These are phyloP conservation scores for Charina bottae DNA, from an alignment of 2,113 vertebrate genomes.

Conservation along the genomic window DNA sequence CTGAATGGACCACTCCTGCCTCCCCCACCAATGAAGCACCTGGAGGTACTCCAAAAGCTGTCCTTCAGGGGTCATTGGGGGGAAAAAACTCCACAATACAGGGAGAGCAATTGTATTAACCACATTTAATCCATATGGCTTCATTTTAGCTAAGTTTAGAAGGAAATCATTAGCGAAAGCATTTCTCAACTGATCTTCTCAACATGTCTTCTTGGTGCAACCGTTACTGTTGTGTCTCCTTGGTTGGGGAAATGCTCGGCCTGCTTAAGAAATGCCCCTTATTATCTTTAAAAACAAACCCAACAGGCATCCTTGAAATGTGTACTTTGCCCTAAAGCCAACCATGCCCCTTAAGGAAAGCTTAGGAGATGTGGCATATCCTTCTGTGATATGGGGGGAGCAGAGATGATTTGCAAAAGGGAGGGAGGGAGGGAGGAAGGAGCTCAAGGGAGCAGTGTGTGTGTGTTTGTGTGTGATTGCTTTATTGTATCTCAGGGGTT, in stretches of 20 bases:
- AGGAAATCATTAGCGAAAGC: no score
- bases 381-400: not conserved
- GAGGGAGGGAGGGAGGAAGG: no score
- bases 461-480: not conserved
- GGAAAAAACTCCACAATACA: no score
- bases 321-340: not conserved
- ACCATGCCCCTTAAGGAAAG: not conserved
- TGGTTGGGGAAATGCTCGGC: not conserved
- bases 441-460: not conserved
- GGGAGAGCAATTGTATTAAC: no score
- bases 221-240: not conserved
- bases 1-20: no score
- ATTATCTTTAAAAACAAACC: not conserved
- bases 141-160: no score
- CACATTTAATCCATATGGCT: no score
- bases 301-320: accelerated
- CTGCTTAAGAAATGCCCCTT: accelerated
- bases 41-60: no score
- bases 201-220: slow-evolving; percentile 9
- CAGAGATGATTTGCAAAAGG: slow-evolving; percentile 17
- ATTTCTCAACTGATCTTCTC: not conserved
- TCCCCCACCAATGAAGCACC: no score
- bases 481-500: slow-evolving; percentile 39
- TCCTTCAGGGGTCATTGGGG: no score
- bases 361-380: accelerated